phyloP scores from a whole-genome alignment of 35 echinoderm and acorn worm genomes.

The Diadema setosum region DNA sequence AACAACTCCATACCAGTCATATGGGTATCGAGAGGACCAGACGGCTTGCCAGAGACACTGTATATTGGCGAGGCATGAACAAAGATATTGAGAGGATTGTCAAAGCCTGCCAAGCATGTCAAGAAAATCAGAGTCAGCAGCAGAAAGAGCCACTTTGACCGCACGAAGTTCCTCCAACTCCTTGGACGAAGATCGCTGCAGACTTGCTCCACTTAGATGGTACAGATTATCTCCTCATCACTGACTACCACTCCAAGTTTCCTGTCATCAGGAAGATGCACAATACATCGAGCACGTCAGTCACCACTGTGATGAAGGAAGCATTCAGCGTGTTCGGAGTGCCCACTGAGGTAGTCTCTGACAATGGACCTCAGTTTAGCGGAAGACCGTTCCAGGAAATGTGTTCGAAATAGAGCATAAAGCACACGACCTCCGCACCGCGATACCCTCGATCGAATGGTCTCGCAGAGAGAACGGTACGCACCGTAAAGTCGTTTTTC shows the following conservation, averaged over 20 bases:
- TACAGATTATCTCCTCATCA: too few species aligned
- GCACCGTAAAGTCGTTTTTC: slow-evolving; percentile 37
- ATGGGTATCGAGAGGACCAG: slow-evolving; percentile 38
- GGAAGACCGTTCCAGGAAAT: slow-evolving; percentile 36
- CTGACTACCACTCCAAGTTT: too few species aligned
- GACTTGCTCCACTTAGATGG: too few species aligned
- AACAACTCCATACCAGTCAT: slow-evolving; percentile 40
- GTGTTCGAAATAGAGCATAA: too few species aligned
- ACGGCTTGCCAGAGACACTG: slow-evolving; percentile 5
- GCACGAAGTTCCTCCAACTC: neutral
- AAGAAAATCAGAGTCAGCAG: neutral
- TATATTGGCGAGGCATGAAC: slow-evolving; percentile 22
- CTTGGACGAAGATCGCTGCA: too few species aligned
- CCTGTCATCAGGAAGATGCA: too few species aligned
- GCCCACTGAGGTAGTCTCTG: slow-evolving; percentile 37
- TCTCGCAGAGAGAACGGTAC: slow-evolving; percentile 41
- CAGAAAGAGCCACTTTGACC: neutral
- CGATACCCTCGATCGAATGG: too few species aligned
- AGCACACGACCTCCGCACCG: too few species aligned
- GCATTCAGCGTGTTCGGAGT: slow-evolving; percentile 48
- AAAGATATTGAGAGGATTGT: neutral
- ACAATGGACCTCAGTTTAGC: slow-evolving; percentile 57
- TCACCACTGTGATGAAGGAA: neutral
- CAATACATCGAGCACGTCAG: slow-evolving; percentile 29
- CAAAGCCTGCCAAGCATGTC: slow-evolving; percentile 25